Base-by-base conservation (phyloP, 2,797 vertebrate genomes). In the Melanotaenia boesemani region DNA sequence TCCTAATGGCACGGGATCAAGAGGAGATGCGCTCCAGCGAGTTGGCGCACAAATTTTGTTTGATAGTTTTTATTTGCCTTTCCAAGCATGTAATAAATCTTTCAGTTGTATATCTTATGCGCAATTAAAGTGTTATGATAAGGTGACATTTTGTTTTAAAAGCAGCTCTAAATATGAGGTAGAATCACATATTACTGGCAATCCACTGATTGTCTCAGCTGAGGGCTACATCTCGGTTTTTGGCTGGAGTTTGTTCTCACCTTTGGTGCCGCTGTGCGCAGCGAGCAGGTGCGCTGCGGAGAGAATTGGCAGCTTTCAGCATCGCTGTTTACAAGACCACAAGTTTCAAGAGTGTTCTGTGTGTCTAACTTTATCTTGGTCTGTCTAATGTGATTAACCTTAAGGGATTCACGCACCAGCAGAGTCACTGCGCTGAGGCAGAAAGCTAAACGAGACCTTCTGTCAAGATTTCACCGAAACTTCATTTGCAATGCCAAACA, bases 361-460 rank as follows among this genome's bases (percentile, higher is more conserved):
- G 81, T 34, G 67, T 74, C 74, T 79, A 81, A 91, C 85, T 91
- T 86, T 73, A 73, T 74, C 79, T 76, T 68, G 80, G 84, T 81
- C 64, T 71, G 83, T 82, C 77, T 87, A 84, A 90, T 85, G 88
- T 89, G 88, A 88, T 91, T 93, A 90, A 85, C 80, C 85, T 84
- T 7, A 59, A 67, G 70, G 79, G 87, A 88, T 74, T 70, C 67
- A 4, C 61, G 67, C 60, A 3, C 20, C 32, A 0, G n/a, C 15
- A 22, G 76, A 46, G 74, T 34, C 75, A 5, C 63, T 0, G 18
- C 26, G 54, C 32, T 36, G 73, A 63, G 58, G 72, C 50, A 44
- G 9, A 73, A 41, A 72, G 70, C 83, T 74, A 57, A 76, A 64
- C 34, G 16, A 52, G n/a, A 76, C 66, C 67, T 60, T 18, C 60